Base-by-base conservation (phyloP, 2,113 vertebrate genomes). In the Hemiprocne comata region DNA sequence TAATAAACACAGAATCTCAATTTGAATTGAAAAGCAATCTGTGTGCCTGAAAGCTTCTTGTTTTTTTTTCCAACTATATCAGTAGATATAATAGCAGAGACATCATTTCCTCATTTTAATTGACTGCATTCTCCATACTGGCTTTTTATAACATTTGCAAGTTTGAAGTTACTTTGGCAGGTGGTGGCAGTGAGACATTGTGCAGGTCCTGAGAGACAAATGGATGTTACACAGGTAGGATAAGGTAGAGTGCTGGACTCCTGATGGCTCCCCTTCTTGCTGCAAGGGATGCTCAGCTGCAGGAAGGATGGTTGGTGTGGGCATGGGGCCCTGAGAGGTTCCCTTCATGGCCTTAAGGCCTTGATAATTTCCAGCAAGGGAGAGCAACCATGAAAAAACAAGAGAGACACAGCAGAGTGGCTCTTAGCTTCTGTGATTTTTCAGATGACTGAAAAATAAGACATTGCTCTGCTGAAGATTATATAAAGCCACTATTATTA, bases 51-150 rank as follows among this genome's bases (percentile, higher is more conserved):
- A 89, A 80, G 51, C 15, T 42, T 48, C 29, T 65, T 80, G 26
- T 0, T 13, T 20, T 81, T 20, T 81, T 76, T 67, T 15, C 6
- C 6, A 29, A 1, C 18, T 62, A 2, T 33, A 18, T 40, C 8
- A 54, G 57, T 60, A 60, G 33, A 70, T 64, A 12, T 25, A 71
- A 58, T 25, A 58, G 33, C 69, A 85, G 38, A 64, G 36, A 64
- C 15, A 67, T 26, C 31, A 7, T 81, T 67, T 13, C 23, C 75
- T 91, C 29, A 6, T 62, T 94, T 84, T 46, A 38, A 8, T 34
- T 80, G 38, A 20, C 38, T 65, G 4, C 12, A 84, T 84, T 33
- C 3, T 76, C 50, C 15, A 13, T 44, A 25, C 4, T 73, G 66
- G 26, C 61, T 64, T 67, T 83, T 82, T 79, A 7, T 17, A 36